Base-by-base conservation (phyloP, 1,140 invertebrate genomes). In the Latrodectus geometricus region DNA sequence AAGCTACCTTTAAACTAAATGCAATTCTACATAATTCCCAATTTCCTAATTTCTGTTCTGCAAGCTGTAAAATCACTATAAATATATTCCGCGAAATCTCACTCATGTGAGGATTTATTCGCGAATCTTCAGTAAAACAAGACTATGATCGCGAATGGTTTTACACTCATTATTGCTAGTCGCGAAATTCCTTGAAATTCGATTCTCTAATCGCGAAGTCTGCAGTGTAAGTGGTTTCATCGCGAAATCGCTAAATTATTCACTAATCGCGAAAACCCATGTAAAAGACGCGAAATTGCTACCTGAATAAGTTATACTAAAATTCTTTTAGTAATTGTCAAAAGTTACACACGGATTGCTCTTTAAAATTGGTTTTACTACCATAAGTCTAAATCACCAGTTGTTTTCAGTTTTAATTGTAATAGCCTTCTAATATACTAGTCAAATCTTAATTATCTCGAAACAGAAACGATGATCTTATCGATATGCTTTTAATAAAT, bases 201-300 rank as follows among this genome's bases (percentile, higher is more conserved):
- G 23, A 70, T 52, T 56, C 21, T 56, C 74, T 86, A 77, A 77
- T 86, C 83, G 83, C 83, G 83, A 77, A 78, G 73, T 77, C 50
- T 77, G 48, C 50, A 52, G 50, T 70, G 82, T 75, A 52, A 84
- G 69, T 68, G 48, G 15, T 35, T 76, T 75, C 21, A 69, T 78
- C 65, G 74, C 74, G 75, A 77, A 72, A 86, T 86, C 74, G 65
- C 83, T 74, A 86, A 77, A 35, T 69, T 35, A 77, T 49, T 69
- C 65, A 77, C 75, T 86, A 70, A 66, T 86, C 83, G 83, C 83
- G 83, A 86, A 86, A 81, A 86, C 68, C 68, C 66, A 78, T 48
- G 54, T 69, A 20, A 81, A 76, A 75, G 21, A 75, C 82, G 82
- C 82, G 82, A 84, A 84, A 76, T 52, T 9, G 76, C 61, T 75